phyloP scores from a whole-genome alignment of 2,797 vertebrate species.

The Crenichthys baileyi region DNA sequence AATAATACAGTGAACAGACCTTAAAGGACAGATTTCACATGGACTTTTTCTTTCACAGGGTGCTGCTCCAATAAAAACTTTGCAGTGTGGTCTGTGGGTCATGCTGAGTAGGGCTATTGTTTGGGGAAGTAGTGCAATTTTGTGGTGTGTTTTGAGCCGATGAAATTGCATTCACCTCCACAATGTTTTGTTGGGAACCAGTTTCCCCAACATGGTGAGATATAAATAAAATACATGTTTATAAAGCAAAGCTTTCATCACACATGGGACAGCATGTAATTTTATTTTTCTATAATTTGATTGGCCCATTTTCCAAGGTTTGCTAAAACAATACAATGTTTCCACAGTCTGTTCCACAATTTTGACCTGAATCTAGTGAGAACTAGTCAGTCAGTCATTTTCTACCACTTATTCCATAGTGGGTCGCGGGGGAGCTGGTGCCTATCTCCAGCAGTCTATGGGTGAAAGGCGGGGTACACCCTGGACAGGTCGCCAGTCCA shows the following conservation, averaged over 20 bases:
- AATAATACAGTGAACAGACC: slow-evolving; percentile 5
- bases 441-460: too few species aligned
- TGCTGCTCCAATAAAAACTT: slow-evolving; percentile 34
- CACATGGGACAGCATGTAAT: background rate
- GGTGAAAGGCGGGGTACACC: too few species aligned
- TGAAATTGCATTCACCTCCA: slow-evolving; percentile 15
- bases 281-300: slow-evolving; percentile 7
- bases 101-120: slow-evolving; percentile 32
- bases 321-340: slow-evolving; percentile 3
- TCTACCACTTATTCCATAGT: too few species aligned
- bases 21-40: slow-evolving; percentile 1
- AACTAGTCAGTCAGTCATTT: too few species aligned
- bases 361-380: slow-evolving; percentile 10
- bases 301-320: background rate
- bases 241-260: background rate
- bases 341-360: background rate
- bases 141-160: slow-evolving; percentile 17
- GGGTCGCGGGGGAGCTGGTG: too few species aligned
- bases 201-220: slow-evolving; percentile 14
- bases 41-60: slow-evolving; percentile 8
- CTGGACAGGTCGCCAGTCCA: too few species aligned
- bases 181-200: slow-evolving; percentile 7
- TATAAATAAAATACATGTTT: slow-evolving; percentile 9
- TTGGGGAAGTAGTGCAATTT: slow-evolving; percentile 30
- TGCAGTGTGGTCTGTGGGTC: slow-evolving; percentile 48